phyloP scores from a whole-genome alignment of 2,797 vertebrate species.

The Crypturellus tataupa region DNA sequence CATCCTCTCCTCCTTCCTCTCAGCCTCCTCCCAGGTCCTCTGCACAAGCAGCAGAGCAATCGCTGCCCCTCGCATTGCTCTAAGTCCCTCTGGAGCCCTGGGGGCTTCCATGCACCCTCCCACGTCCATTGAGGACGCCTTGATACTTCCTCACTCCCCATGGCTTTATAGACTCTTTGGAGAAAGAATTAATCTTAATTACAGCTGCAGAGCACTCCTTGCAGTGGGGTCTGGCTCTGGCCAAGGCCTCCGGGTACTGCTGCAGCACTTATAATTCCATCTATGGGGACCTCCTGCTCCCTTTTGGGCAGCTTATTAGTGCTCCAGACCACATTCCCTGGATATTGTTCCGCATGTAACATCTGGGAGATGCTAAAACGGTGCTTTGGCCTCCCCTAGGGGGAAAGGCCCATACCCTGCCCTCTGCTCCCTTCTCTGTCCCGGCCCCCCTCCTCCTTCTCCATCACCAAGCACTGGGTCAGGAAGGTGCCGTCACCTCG shows the following conservation, averaged over 20 bases:
- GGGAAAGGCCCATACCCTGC: background rate
- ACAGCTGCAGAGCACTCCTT: background rate
- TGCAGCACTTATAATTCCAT: background rate
- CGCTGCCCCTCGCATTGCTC: background rate
- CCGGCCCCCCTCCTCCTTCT: background rate
- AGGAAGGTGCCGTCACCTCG: constrained; percentile 46
- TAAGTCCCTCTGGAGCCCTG: background rate
- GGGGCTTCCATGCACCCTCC: background rate
- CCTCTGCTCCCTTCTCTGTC: background rate
- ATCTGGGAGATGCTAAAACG: background rate
- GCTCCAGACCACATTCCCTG: background rate
- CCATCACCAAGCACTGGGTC: background rate
- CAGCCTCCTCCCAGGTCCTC: background rate
- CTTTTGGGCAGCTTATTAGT: background rate
- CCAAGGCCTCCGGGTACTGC: background rate
- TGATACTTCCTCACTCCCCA: background rate
- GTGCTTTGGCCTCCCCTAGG: background rate
- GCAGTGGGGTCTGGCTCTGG: background rate
- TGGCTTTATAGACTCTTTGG: background rate
- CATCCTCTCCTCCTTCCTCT: background rate
- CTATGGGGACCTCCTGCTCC: background rate
- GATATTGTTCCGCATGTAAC: background rate
- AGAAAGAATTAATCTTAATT: background rate
- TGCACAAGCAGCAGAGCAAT: background rate
- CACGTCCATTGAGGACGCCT: background rate